Evolutionary conservation across 2,888 invertebrate species (phyloP).

Genomic region (Reticulitermes lucifugus): DNA sequence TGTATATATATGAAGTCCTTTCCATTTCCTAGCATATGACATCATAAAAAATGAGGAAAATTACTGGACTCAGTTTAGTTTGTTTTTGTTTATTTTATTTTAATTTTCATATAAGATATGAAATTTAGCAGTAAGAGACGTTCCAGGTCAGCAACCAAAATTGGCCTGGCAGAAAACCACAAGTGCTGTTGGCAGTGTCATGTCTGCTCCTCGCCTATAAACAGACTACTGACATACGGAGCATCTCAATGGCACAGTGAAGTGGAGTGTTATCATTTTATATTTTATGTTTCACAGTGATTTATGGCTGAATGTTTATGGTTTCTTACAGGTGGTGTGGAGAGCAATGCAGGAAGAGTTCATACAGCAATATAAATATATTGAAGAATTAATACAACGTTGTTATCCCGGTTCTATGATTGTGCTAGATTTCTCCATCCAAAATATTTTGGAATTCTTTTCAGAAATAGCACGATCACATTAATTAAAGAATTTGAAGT

Average conservation of each 20-base stretch:
- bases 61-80: no score
- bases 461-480: constrained; percentile 98
- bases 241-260: neutral
- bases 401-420: constrained; percentile 98
- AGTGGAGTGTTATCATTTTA: no score
- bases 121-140: neutral
- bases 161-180: no score
- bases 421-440: constrained; percentile 92
- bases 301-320: neutral
- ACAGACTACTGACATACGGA: neutral
- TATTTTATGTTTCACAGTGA: no score
- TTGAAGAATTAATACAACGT: constrained; percentile 92
- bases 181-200: no score
- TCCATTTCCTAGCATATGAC: no score
- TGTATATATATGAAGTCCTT: no score
- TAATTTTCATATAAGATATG: neutral
- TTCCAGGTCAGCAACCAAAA: no score
- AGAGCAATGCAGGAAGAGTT: constrained; percentile 99
- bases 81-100: no score
- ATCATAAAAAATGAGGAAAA: no score
- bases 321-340: constrained; percentile 87
- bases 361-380: constrained; percentile 93
- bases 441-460: constrained; percentile 96
- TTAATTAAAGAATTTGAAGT: neutral
- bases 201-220: neutral